Conservation (phyloP, 2,113 vertebrate genomes). For the Mesocricetus auratus region DNA sequence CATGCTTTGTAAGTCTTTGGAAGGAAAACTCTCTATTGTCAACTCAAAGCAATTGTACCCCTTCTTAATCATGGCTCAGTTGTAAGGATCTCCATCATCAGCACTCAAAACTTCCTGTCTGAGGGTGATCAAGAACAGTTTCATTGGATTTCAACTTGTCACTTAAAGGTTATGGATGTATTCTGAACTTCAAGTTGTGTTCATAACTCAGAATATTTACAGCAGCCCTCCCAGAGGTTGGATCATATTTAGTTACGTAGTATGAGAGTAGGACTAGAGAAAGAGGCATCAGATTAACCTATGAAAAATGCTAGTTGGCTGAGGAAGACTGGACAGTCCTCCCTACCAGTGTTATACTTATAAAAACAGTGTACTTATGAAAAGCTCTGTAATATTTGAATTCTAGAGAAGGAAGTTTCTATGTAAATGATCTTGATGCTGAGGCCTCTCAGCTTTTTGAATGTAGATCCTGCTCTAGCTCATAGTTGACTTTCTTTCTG, state of each 20-base stretch:
- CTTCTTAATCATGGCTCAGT: neutral
- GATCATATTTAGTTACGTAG: neutral
- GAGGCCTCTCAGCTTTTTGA: neutral
- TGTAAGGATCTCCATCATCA: neutral
- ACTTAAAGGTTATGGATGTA: neutral
- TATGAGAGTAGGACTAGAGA: neutral
- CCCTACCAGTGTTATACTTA: neutral
- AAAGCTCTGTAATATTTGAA: neutral
- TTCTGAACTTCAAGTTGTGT: neutral
- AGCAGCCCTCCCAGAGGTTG: neutral
- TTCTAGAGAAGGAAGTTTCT: neutral
- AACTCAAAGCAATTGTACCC: neutral
- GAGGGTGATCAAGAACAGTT: neutral
- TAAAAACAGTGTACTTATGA: neutral
- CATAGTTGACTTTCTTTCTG: neutral
- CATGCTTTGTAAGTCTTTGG: neutral
- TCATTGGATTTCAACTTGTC: neutral
- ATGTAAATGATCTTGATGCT: neutral
- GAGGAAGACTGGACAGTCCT: neutral
- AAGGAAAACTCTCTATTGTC: constrained; percentile 23
- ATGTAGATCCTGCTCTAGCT: neutral
- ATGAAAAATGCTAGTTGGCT: neutral
- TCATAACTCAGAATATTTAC: neutral
- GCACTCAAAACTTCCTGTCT: neutral
- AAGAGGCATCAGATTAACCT: neutral